Conservation (phyloP, 2,888 invertebrate genomes). For the Leptopilina drosophilae region DNA sequence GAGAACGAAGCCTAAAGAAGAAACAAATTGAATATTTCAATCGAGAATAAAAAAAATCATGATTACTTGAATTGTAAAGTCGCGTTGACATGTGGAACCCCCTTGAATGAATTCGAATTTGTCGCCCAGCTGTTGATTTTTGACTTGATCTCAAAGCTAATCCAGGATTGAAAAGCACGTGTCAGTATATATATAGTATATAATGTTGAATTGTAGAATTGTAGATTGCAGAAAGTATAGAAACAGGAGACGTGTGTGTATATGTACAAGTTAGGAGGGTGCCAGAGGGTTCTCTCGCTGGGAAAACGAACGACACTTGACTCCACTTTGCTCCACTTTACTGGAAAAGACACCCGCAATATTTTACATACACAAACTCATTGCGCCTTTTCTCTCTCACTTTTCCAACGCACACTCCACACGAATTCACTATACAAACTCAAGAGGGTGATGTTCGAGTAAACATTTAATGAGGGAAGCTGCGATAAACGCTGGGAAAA, state of each 20-base stretch:
- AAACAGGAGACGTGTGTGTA: slow-evolving; percentile 39
- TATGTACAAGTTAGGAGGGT: slow-evolving; percentile 49
- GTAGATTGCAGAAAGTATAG: slow-evolving; percentile 39
- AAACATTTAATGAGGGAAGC: slow-evolving; percentile 40
- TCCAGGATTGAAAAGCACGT: slow-evolving; percentile 63
- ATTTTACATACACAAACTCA: slow-evolving; percentile 46
- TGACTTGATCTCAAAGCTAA: slow-evolving; percentile 57
- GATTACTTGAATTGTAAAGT: background rate
- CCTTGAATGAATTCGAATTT: slow-evolving; percentile 52
- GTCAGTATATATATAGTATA: slow-evolving; percentile 47
- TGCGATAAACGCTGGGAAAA: slow-evolving; percentile 40
- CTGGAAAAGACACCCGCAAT: slow-evolving; percentile 52
- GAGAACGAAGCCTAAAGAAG: too few species aligned
- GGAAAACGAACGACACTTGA: slow-evolving; percentile 68
- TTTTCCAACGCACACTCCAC: background rate
- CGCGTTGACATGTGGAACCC: slow-evolving; percentile 53
- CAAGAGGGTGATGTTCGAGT: slow-evolving; percentile 38
- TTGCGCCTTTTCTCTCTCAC: background rate
- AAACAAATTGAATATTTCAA: background rate
- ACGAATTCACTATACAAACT: slow-evolving; percentile 18
- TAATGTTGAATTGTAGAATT: slow-evolving; percentile 1
- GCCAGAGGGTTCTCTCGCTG: slow-evolving; percentile 58
- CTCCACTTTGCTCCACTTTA: slow-evolving; percentile 63
- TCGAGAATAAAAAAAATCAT: slow-evolving; percentile 1
- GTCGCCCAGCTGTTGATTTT: slow-evolving; percentile 60